Evolutionary conservation across 2,797 vertebrate species (phyloP), one percentile per base, ranked within the genome.

Genomic region (Paratrypauchen microcephalus): DNA sequence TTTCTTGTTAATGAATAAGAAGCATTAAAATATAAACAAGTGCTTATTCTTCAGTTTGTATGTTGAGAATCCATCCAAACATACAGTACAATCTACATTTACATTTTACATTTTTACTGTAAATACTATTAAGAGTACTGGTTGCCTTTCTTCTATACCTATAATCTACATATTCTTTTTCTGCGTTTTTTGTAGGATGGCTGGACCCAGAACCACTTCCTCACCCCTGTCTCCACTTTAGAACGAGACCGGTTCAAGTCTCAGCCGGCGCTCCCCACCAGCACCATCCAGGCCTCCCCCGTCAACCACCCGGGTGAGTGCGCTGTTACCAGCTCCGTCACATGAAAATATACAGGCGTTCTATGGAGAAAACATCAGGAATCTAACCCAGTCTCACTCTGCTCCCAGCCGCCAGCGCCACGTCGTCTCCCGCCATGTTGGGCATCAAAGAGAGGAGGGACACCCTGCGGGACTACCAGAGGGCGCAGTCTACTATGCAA

Each of bases 121-220:
- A 36, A 36, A 36, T 2, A 36, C 32, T 2, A 36, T 36, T 9
- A 23, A 54, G n/a, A 23, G 5, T 2, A 58, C 16, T 26, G 6
- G 0, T 28, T 18, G 0, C 6, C 24, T 57, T 30, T 16, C 48
- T 72, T 23, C 36, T 21, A 30, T 65, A 47, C 50, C 65, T 77
- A 50, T 60, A 65, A 82, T 41, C 19, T 9, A 9, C 2, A 24
- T 67, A 64, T 64, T 28, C 32, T 18, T 54, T 39, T 21, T 57
- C 39, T 70, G 39, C 70, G 9, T 50, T 68, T 32, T 28, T 6
- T 30, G 73, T 85, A 99, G 98, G 97, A 99, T 32, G 98, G 98
- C 77, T 99, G 98, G 98, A 99, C 95, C 93, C 98, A 99, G 89
- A 98, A 96, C 93, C 97, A 99, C 88, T 99, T 99, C 91, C 94